Conservation (phyloP, 2,797 vertebrate species). For the Diceros bicornis region DNA sequence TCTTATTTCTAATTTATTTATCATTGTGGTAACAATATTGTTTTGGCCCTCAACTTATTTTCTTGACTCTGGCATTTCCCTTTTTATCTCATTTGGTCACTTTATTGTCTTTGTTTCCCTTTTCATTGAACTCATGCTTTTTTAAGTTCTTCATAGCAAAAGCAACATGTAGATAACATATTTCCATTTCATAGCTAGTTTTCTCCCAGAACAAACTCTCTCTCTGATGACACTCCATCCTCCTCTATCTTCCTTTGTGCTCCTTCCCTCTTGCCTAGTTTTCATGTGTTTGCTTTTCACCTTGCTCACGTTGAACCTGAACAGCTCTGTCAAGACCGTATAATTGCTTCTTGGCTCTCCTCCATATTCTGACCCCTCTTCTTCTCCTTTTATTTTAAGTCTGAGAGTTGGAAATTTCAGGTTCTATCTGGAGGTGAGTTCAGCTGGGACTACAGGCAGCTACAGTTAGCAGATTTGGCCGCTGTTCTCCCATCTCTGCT, state of each 20-base stretch:
- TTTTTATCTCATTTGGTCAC: not conserved
- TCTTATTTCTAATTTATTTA: conserved; percentile 25
- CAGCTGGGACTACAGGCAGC: not conserved
- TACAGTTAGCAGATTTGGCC: not conserved
- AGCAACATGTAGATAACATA: not conserved
- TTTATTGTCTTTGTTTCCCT: not conserved
- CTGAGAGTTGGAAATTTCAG: not conserved
- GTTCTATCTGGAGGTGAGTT: not conserved
- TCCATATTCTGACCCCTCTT: not conserved
- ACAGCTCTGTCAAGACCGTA: not conserved
- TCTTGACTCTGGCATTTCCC: not conserved
- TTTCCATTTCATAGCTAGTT: not conserved
- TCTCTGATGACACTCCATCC: not conserved
- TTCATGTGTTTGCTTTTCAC: not conserved
- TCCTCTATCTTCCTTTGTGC: not conserved
- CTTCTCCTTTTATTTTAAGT: not conserved
- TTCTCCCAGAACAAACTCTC: not conserved
- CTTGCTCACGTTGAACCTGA: not conserved
- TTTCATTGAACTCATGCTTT: not conserved
- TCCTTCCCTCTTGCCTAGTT: not conserved
- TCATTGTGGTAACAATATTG: not conserved
- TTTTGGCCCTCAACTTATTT: not conserved
- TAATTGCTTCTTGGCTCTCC: not conserved
- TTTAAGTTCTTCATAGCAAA: not conserved
- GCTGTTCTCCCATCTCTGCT: not conserved